Percentiles rank a stretch among this genome's conserved stretches.
Conservation (phyloP, 2,888 invertebrate genomes). For the Hetaerina titia region DNA sequence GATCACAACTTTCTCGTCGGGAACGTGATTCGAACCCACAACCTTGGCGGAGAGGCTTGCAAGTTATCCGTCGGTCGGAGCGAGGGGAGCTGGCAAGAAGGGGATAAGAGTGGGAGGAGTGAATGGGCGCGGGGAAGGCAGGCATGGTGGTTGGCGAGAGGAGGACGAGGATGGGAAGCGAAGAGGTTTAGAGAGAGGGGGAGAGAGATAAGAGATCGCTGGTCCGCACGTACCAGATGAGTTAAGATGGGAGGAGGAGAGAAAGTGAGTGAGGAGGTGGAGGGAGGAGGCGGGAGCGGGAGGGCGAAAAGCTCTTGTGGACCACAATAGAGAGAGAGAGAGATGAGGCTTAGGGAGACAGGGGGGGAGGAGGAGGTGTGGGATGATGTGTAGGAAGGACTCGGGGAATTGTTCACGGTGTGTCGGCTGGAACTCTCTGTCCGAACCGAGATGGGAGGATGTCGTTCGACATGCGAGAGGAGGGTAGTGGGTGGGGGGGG, state of each 20-base stretch:
- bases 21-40: constrained; percentile 29
- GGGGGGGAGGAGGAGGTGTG: not conserved
- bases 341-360: not conserved
- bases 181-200: not conserved
- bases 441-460: not conserved
- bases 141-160: not conserved
- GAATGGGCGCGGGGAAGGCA: not conserved
- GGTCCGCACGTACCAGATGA: constrained; percentile 31
- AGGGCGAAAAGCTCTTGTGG: constrained; percentile 2
- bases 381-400: too few species aligned
- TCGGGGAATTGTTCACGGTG: not conserved
- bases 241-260: not conserved
- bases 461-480: not conserved
- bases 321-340: not conserved
- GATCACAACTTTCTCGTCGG: not conserved
- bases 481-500: too few species aligned
- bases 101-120: not conserved
- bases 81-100: not conserved
- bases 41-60: not conserved
- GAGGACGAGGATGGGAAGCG: not conserved
- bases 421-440: too few species aligned
- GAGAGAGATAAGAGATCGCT: not conserved
- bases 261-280: not conserved
- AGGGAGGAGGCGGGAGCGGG: not conserved
- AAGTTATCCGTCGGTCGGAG: not conserved